Evolutionary conservation across 2,797 vertebrate species (phyloP).

Genomic region (Pangasius djambal): DNA sequence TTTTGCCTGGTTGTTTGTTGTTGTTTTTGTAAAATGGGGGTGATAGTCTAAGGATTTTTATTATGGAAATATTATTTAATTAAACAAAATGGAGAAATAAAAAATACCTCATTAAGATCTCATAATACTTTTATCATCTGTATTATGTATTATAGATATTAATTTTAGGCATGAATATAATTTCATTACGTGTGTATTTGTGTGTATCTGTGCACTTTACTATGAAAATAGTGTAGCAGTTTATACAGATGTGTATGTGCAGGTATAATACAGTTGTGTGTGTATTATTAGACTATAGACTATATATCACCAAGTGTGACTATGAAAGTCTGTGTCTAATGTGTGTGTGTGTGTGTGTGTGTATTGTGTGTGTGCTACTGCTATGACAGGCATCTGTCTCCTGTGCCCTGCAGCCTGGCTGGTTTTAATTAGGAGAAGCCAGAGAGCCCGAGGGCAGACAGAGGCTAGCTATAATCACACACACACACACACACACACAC

Average conservation of each 20-base stretch:
- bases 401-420: constrained; percentile 85
- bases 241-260: background rate
- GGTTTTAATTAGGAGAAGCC: constrained; percentile 88
- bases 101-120: background rate
- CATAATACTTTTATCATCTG: background rate
- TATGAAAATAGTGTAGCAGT: background rate
- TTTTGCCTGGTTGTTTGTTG: background rate
- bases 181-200: background rate
- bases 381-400: constrained; percentile 84
- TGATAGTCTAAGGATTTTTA: background rate
- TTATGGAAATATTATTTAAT: background rate
- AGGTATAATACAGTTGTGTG: constrained; percentile 7
- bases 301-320: constrained; percentile 45
- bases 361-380: constrained; percentile 57
- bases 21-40: background rate
- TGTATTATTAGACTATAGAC: constrained; percentile 50
- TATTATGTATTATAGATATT: background rate
- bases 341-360: constrained; percentile 56
- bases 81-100: background rate
- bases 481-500: constrained; percentile 67
- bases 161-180: background rate
- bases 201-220: background rate
- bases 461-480: constrained; percentile 76
- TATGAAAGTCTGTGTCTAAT: constrained; percentile 49
- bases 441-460: constrained; percentile 75